Base-by-base conservation (phyloP, 2,888 invertebrate genomes). In the Diplazon laetatorius region DNA sequence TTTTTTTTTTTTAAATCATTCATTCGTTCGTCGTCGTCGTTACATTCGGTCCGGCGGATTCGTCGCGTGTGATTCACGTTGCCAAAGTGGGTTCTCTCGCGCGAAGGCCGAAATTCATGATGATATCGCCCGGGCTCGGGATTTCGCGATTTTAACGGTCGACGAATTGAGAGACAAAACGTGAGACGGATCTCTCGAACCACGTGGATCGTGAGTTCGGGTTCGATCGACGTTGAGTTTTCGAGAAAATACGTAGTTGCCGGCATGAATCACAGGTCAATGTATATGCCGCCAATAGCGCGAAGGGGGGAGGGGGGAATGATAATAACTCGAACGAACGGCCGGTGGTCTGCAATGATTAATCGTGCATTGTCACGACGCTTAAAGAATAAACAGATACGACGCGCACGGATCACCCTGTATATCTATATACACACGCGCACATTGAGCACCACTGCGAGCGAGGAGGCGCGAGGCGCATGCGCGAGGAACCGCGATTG, bases 311-410 rank as follows among this genome's bases (percentile, higher is more conserved):
- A n/a, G n/a, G n/a, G n/a, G n/a, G n/a, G n/a, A n/a, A n/a, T n/a
- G n/a, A 44, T 22, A 16, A 59, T 39, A 42, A 37, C 37, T 20
- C 16, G 22, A 25, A 22, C 59, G 37, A 39, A 37, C 39, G 48
- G 14, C 22, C 25, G 16, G 37, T 48, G 14, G 25, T 12, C 14
- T 46, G 16, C 37, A 59, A 70, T 48, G 57, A 59, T 70, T 60
- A 48, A 70, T 70, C 69, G 59, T 16, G 37, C 59, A 70, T 70
- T 70, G 69, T 70, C 59, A 48, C n/a, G 59, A 59, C 59, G 69
- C 18, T 30, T 46, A 59, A 59, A 35, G 50, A 50, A 18, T 48
- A 37, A 50, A n/a, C 16, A 48, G 9, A 14, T 5, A 20, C 10
- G 20, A 48, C 20, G 18, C 50, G 22, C 30, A 30, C 2, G 30